These are phyloP conservation scores for Sphenopsis melanotis DNA, from an alignment of 2,797 vertebrate genomes.

Conservation along the genomic window DNA sequence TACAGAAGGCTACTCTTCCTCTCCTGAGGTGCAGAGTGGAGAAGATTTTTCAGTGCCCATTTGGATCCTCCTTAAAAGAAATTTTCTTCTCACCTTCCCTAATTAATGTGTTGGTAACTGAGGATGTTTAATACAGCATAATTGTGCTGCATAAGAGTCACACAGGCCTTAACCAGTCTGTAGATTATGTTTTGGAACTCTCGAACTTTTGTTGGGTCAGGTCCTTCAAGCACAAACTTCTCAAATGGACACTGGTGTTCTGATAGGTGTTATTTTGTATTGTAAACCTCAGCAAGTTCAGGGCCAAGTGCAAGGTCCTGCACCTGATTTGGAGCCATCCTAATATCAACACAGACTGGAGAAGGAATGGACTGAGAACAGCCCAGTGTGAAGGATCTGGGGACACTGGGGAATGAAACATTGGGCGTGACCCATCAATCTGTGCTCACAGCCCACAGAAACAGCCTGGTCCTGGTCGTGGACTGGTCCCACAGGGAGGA, in stretches of 20 bases:
- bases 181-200: not conserved
- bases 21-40: not conserved
- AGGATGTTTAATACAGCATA: not conserved
- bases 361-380: not conserved
- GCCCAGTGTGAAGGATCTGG: not conserved
- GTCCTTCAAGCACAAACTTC: not conserved
- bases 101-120: not conserved
- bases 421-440: not conserved
- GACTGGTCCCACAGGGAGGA: too few species aligned
- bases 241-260: not conserved
- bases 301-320: not conserved
- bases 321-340: not conserved
- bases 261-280: not conserved
- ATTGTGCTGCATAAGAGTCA: not conserved
- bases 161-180: not conserved
- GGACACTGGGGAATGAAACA: not conserved
- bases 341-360: not conserved
- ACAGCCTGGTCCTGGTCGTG: not conserved
- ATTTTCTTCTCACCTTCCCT: not conserved
- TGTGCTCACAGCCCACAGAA: fast-evolving
- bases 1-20: not conserved
- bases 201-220: not conserved
- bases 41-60: not conserved
- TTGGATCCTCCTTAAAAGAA: not conserved
- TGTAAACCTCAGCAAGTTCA: not conserved